phyloP scores from a whole-genome alignment of 2,888 invertebrate genomes.

The Trissoscelio sp. region DNA sequence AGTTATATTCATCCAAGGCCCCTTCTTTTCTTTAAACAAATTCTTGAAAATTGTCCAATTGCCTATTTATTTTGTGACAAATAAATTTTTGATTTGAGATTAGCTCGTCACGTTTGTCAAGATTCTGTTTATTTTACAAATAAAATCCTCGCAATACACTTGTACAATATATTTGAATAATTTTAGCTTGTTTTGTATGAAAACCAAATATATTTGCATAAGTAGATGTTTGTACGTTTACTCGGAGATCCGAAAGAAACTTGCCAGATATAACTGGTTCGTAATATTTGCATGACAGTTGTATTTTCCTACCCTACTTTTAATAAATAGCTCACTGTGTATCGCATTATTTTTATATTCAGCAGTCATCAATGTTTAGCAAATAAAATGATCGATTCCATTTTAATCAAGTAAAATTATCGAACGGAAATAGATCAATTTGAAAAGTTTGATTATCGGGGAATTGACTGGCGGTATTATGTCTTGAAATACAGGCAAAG shows the following conservation, averaged over 20 bases:
- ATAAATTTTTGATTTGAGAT: not conserved
- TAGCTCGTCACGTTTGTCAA: not conserved
- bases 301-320: slow-evolving; percentile 17
- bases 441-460: slow-evolving; percentile 3
- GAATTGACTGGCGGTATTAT: slow-evolving; percentile 19
- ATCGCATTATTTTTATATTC: too few relatives aligned
- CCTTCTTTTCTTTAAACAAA: too few relatives aligned
- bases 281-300: slow-evolving; percentile 46
- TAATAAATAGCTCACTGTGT: too few relatives aligned
- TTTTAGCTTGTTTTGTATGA: slow-evolving; percentile 46
- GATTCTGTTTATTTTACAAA: not conserved
- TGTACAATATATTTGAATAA: slow-evolving; percentile 66
- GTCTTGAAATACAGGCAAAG: not conserved
- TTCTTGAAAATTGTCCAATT: too few relatives aligned
- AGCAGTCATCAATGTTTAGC: too few relatives aligned
- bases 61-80: too few relatives aligned
- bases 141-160: not conserved
- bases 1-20: not conserved
- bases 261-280: slow-evolving; percentile 53
- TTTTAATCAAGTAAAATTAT: not conserved
- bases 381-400: too few relatives aligned
- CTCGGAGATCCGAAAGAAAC: slow-evolving; percentile 37
- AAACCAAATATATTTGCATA: slow-evolving; percentile 63
- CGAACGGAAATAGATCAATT: not conserved
- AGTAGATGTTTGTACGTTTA: slow-evolving; percentile 62